Conservation (phyloP, 1,140 invertebrate species). For the Orchesella cincta region DNA sequence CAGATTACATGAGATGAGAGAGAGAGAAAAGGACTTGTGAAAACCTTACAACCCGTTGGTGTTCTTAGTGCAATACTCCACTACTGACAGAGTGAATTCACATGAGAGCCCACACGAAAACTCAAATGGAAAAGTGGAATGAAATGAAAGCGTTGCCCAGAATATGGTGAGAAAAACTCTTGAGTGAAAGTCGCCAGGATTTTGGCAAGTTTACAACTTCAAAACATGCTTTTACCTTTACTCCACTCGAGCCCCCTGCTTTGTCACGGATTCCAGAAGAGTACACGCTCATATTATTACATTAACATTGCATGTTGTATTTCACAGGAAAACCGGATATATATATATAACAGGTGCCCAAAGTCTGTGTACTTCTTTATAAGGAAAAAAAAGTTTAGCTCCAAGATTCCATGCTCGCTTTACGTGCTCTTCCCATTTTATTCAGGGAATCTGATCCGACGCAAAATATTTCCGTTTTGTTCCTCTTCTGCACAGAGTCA, state of each 20-base stretch:
- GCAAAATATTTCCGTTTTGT: too few relatives aligned
- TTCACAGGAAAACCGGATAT: too few relatives aligned
- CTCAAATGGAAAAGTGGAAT: background rate
- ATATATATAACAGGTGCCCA: too few relatives aligned
- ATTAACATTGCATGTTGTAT: background rate
- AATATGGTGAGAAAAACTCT: background rate
- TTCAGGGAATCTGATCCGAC: too few relatives aligned
- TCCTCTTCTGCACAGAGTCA: too few relatives aligned
- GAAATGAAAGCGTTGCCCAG: background rate
- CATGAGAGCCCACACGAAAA: background rate
- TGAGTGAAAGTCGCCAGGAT: background rate
- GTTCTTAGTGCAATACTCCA: background rate
- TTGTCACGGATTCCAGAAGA: background rate
- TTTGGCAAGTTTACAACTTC: constrained; percentile 11
- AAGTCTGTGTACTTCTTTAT: too few relatives aligned
- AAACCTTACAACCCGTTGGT: background rate
- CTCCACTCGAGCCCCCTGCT: background rate
- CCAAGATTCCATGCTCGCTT: too few relatives aligned
- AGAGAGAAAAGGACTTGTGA: background rate
- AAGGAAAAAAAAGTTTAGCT: too few relatives aligned
- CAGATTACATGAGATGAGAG: background rate
- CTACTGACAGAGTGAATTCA: background rate
- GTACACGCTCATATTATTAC: background rate
- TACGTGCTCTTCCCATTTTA: too few relatives aligned
- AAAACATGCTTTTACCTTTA: background rate